Evolutionary conservation across 2,888 invertebrate genomes (phyloP).

Genomic region (Bimastos eiseni): DNA sequence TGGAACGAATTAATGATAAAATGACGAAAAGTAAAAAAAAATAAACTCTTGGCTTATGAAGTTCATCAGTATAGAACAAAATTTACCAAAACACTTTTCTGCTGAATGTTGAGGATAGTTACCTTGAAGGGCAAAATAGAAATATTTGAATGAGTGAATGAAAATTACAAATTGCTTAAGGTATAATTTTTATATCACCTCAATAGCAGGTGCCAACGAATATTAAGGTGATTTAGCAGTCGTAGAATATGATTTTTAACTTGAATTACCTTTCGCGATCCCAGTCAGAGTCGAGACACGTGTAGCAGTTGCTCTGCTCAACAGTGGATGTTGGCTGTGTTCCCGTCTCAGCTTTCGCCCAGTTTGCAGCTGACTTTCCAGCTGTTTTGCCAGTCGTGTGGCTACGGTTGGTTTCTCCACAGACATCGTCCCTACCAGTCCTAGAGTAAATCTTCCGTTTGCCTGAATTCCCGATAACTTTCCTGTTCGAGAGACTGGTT

Average conservation of each 20-base stretch:
- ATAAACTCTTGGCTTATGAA: too few species aligned
- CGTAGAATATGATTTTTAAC: not conserved
- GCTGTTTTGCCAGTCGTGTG: not conserved
- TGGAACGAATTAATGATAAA: too few species aligned
- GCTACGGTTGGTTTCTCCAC: not conserved
- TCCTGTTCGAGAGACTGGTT: not conserved
- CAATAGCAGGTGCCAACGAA: not conserved
- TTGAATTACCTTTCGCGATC: constrained; percentile 22
- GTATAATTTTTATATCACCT: too few species aligned
- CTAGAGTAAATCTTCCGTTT: constrained; percentile 14
- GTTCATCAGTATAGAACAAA: too few species aligned
- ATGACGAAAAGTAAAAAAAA: too few species aligned
- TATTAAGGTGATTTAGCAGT: not conserved
- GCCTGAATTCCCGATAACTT: not conserved
- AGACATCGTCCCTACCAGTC: not conserved
- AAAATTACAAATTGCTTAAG: too few species aligned
- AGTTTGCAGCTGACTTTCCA: not conserved
- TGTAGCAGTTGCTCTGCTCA: not conserved
- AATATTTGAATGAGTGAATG: too few species aligned
- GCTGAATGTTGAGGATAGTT: too few species aligned
- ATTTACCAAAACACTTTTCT: too few species aligned
- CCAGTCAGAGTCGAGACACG: constrained; percentile 29
- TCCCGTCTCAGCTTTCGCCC: not conserved
- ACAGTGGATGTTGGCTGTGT: not conserved
- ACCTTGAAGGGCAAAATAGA: too few species aligned